Evolutionary conservation across 2,888 invertebrate genomes (phyloP).

Genomic region (Agrochola lota): DNA sequence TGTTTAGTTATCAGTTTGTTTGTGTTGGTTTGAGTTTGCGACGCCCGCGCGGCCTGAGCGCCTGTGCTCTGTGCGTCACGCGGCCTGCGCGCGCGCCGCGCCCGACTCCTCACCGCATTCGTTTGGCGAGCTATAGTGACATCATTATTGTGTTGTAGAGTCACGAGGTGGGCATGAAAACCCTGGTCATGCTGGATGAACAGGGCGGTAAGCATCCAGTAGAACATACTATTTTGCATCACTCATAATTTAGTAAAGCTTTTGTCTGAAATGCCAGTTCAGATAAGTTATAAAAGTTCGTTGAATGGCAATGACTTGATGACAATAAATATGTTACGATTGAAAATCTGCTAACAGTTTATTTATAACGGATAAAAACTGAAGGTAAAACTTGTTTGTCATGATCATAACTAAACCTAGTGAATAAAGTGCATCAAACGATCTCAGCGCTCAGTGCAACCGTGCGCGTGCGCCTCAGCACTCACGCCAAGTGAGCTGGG

Average conservation of each 20-base stretch:
- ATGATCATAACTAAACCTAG: slow-evolving; percentile 85
- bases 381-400: slow-evolving; percentile 85
- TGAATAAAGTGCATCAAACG: slow-evolving; percentile 79
- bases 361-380: slow-evolving; percentile 84
- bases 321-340: slow-evolving; percentile 78
- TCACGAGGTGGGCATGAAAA: slow-evolving; percentile 99
- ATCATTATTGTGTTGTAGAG: slow-evolving; percentile 96
- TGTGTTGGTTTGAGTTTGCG: slow-evolving; percentile 83
- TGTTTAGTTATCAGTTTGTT: slow-evolving; percentile 87
- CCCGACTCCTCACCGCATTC: slow-evolving; percentile 83
- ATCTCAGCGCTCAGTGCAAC: slow-evolving; percentile 72
- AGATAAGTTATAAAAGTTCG: slow-evolving; percentile 84
- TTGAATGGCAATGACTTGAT: slow-evolving; percentile 84
- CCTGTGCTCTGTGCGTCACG: slow-evolving; percentile 40
- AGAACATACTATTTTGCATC: slow-evolving; percentile 88
- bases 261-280: slow-evolving; percentile 88
- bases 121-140: slow-evolving; percentile 90
- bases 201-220: slow-evolving; percentile 99
- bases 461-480: slow-evolving; percentile 43
- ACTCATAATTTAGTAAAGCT: slow-evolving; percentile 89
- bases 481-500: slow-evolving; percentile 72
- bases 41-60: slow-evolving; percentile 78
- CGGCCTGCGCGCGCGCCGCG: slow-evolving; percentile 75
- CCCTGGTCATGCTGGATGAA: slow-evolving; percentile 99
- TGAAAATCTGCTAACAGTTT: slow-evolving; percentile 86